Evolutionary conservation across 2,797 vertebrate genomes (phyloP), one percentile per base, ranked within the genome.

Genomic region (Catostomus latipinnis): DNA sequence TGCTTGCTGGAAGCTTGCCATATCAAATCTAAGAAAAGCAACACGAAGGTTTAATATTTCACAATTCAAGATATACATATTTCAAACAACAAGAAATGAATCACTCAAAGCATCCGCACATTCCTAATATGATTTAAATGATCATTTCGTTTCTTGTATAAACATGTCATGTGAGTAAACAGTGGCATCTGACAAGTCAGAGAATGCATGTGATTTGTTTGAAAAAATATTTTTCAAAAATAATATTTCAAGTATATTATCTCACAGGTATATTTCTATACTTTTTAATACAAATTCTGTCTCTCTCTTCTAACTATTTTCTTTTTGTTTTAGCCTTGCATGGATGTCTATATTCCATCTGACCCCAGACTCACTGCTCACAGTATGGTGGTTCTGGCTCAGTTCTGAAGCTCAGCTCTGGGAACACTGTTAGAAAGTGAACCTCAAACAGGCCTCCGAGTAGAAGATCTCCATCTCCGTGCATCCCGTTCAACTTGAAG

Each of bases 1-100:
- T 14, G 87, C 90, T 43, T 84, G 81, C 56, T 87, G 84, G 53
- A 91, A 90, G 8, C 86, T 90, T 80, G 76, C n/a, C 71, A 88
- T 73, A 66, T 91, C 83, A 84, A 93, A 87, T 70, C 91, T 92
- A 75, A 73, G 16, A 74, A 57, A 80, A 78, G 11, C 8, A 81
- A 11, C 68, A 13, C 58, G 1, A 54, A 8, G 50, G 69, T 10
- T 0, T n/a, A 4, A 11, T 11, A 43, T 62, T 62, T 11, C 43
- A 43, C n/a, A 5, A 13, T 6, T 45, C 34, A 22, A 63, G n/a
- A 10, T 56, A 74, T 12, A 63, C 12, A 10, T 50, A 74, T 52
- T 0, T 14, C 45, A 43, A 10, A 4, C 11, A 11, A 6, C 10
- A 16, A 34, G 34, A 34, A 34, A 34, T 34, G 1, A 7, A 18